phyloP scores from a whole-genome alignment of 2,797 vertebrate genomes.

The Euphonia xanthogaster region DNA sequence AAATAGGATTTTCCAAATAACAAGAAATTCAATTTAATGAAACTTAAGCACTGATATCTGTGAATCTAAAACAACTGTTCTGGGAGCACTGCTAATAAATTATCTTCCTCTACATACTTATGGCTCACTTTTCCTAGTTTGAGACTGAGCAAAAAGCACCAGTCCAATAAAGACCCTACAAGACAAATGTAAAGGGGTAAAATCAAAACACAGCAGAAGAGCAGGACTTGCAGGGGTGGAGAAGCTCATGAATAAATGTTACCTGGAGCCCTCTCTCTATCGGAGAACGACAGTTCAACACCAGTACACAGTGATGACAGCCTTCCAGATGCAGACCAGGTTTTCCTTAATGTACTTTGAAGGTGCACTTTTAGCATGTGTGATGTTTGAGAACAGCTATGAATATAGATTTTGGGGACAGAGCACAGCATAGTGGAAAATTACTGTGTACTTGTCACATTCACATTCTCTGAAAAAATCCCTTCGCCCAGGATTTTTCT shows the following conservation, averaged over 20 bases:
- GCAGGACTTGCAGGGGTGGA: not conserved
- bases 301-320: not conserved
- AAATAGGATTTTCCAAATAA: conserved; percentile 25
- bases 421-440: not conserved
- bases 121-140: not conserved
- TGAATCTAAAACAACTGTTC: not conserved
- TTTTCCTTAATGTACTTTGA: not conserved
- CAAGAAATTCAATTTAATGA: conserved; percentile 30
- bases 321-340: not conserved
- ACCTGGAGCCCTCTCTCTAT: not conserved
- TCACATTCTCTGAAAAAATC: too few relatives aligned
- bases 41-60: not conserved
- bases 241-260: not conserved
- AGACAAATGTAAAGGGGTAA: not conserved
- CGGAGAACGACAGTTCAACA: not conserved
- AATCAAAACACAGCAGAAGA: not conserved
- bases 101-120: not conserved
- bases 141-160: not conserved
- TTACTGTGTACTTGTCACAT: not conserved
- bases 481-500: too few relatives aligned
- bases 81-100: not conserved
- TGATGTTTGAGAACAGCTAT: not conserved
- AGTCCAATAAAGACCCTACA: not conserved
- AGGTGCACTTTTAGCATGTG: not conserved
- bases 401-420: not conserved